A percentile compares a stretch with the other conserved stretches of the same genome.
phyloP scores from a whole-genome alignment of 2,888 invertebrate genomes.

The Catocala fraxini region DNA sequence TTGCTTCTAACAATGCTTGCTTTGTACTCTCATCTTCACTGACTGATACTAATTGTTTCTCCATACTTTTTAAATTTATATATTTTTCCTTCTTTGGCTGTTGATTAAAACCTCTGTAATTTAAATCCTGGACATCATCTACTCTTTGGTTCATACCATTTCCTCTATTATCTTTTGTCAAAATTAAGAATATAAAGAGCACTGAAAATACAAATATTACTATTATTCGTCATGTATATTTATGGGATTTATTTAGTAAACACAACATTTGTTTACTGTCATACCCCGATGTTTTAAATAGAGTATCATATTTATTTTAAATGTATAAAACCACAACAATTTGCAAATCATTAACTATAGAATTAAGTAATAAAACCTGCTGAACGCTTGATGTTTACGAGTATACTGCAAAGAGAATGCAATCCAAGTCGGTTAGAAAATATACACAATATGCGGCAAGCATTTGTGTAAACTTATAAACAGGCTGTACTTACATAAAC shows the following conservation, averaged over 20 bases:
- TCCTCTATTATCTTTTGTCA: constrained; percentile 60
- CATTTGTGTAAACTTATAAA: constrained; percentile 37
- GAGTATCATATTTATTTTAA: too few species aligned
- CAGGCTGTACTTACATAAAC: constrained; percentile 70
- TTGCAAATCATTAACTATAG: too few species aligned
- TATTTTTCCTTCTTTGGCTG: constrained; percentile 62
- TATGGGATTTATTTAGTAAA: neutral
- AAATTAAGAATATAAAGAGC: constrained; percentile 70
- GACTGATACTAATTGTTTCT: constrained; percentile 57
- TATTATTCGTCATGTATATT: too few species aligned
- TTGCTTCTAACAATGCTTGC: constrained; percentile 89
- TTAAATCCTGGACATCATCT: constrained; percentile 62
- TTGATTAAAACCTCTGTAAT: constrained; percentile 65
- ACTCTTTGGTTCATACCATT: constrained; percentile 60
- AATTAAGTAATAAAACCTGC: neutral
- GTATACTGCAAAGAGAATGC: constrained; percentile 8
- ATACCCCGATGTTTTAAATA: too few species aligned
- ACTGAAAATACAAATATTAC: constrained; percentile 52
- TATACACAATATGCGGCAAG: constrained; percentile 34
- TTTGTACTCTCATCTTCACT: constrained; percentile 65
- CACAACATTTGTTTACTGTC: neutral
- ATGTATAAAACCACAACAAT: too few species aligned
- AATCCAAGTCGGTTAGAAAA: constrained; percentile 26
- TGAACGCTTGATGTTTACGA: constrained; percentile 6
- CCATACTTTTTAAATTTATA: constrained; percentile 52